Conservation (phyloP, 2,888 invertebrate genomes). For the Dicroscelio sp. region DNA sequence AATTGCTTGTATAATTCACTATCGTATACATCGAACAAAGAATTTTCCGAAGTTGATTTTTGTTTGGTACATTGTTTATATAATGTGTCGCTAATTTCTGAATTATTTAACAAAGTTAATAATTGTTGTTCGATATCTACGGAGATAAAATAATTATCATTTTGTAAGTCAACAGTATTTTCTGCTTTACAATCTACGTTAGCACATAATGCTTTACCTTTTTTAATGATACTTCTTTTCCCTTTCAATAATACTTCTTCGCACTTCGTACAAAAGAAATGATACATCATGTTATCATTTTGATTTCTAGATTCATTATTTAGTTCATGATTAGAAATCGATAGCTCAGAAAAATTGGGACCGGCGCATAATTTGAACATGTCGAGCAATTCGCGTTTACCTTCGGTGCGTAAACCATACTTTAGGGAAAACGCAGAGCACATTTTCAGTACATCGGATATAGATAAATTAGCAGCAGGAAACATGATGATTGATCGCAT, state of each 20-base stretch:
- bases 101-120: conserved; percentile 20
- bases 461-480: neutral
- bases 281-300: conserved; percentile 32
- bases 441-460: conserved; percentile 30
- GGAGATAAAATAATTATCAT: conserved; percentile 41
- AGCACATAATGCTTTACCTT: neutral
- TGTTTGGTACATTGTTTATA: conserved; percentile 21
- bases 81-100: conserved; percentile 5
- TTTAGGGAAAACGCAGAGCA: conserved; percentile 40
- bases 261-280: conserved; percentile 50
- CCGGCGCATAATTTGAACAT: conserved; percentile 56
- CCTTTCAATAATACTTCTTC: conserved; percentile 11
- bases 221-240: neutral
- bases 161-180: conserved; percentile 10
- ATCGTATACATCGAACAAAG: too few species aligned
- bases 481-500: neutral
- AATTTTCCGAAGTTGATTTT: too few species aligned
- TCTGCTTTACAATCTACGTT: neutral
- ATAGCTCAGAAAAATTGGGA: conserved; percentile 40
- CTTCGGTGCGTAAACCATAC: neutral
- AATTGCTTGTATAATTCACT: too few species aligned
- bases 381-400: neutral
- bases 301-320: conserved; percentile 24
- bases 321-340: conserved; percentile 46
- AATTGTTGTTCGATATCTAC: conserved; percentile 49